Evolutionary conservation across 2,888 invertebrate species (phyloP), one percentile per base, ranked within the genome.

Genomic region (Eupithecia tripunctaria): DNA sequence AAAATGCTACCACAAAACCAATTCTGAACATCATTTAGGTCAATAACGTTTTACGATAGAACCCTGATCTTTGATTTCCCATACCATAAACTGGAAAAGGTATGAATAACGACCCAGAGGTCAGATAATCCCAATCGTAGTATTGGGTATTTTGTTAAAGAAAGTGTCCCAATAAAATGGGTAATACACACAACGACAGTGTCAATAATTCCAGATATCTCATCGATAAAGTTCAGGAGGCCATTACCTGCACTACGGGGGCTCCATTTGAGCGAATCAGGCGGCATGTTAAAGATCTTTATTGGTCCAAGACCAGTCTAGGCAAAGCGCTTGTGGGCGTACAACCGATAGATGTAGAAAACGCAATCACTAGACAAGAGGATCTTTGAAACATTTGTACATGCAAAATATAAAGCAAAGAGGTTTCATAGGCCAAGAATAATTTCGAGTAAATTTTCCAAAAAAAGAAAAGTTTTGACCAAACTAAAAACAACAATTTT

Each of bases 241-340:
- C 76, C 73, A 78, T 76, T 78, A 75, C 73, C 51, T 69, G 67
- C 78, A 56, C 78, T 65, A 71, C 78, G 74, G 79, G 79, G 76
- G 71, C 69, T 74, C 76, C 69, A 75, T 76, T 78, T 74, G 67
- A 76, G 74, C 71, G 75, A 76, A 76, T 78, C 75, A 77, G 77
- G 69, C 75, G 76, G 74, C 73, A 75, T 75, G 76, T 77, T 75
- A 71, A 76, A 78, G 76, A 76, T 76, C 77, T 78, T 79, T 79
- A 79, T 78, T 77, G 75, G 79, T 76, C 79, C 76, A 77, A 76
- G 80, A 82, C 83, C 81, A 80, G 84, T 81, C 82, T 81, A 79
- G 80, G 81, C 71, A 56, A 68, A 56, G 69, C 47, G 65, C 68
- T 73, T 78, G 84, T 84, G 82, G 84, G 85, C 82, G 83, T 74